A percentile compares a stretch with the other conserved stretches of the same genome.
Evolutionary conservation across 1,140 invertebrate species (phyloP).

Genomic region (Littorina saxatilis): DNA sequence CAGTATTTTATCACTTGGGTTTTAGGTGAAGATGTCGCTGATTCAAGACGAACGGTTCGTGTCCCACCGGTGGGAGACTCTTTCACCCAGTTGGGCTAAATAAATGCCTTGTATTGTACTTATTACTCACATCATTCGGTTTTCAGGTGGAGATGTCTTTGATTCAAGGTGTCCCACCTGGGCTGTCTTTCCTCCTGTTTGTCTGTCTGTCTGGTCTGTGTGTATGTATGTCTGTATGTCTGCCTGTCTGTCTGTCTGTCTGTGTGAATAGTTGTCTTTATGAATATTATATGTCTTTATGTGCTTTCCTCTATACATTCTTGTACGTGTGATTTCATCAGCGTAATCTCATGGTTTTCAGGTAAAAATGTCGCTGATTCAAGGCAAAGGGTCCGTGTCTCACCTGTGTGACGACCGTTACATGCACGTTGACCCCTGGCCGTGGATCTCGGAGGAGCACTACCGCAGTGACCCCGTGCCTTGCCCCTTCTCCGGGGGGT

Average conservation of each 20-base stretch:
- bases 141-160: not conserved
- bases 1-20: no score
- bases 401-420: constrained; percentile 34
- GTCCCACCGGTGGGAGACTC: constrained; percentile 27
- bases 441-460: constrained; percentile 46
- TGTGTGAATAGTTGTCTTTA: no score
- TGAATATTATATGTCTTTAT: no score
- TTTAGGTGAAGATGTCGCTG: no score
- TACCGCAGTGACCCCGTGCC: not conserved
- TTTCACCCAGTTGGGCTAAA: constrained; percentile 30
- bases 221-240: not conserved
- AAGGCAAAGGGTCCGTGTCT: constrained; percentile 3
- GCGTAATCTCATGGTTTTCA: not conserved
- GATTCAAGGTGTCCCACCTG: no score
- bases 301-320: not conserved
- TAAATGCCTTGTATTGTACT: no score
- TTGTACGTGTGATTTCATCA: not conserved
- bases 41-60: no score
- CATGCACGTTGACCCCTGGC: constrained; percentile 40
- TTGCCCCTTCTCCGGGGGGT: constrained; percentile 40
- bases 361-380: constrained; percentile 29
- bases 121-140: no score
- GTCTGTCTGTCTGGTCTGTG: no score
- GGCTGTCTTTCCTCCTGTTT: no score
- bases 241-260: no score